Evolutionary conservation across 2,113 vertebrate genomes (phyloP).

Genomic region (Engraulis encrasicolus): DNA sequence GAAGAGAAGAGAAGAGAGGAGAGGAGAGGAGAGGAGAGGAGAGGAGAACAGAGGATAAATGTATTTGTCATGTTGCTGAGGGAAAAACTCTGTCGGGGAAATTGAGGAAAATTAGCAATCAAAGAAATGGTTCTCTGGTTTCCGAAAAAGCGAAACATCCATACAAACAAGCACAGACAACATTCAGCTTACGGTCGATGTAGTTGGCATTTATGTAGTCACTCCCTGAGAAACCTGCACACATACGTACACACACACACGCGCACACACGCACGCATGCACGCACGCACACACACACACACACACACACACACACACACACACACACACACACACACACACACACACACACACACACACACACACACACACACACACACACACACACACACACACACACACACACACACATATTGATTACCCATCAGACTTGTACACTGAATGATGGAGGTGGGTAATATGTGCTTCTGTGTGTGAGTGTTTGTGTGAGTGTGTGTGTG

Average conservation of each 20-base stretch:
- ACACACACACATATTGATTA: not conserved
- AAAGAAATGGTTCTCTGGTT: too few species aligned
- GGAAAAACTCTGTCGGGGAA: too few species aligned
- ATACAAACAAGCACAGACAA: too few species aligned
- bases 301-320: not conserved
- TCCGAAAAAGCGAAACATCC: not conserved
- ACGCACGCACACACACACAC: not conserved
- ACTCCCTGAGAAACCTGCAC: too few species aligned
- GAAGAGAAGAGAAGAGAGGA: not conserved
- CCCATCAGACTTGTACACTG: not conserved
- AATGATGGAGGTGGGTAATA: too few species aligned
- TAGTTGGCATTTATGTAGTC: too few species aligned
- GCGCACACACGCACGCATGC: not conserved
- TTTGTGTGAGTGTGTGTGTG: slow-evolving; percentile 35
- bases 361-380: not conserved
- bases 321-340: slow-evolving; percentile 39
- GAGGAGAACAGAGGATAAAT: too few species aligned
- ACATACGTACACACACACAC: not conserved
- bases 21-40: too few species aligned
- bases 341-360: slow-evolving; percentile 38
- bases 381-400: not conserved
- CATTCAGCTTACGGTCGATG: too few species aligned
- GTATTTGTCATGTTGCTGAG: too few species aligned
- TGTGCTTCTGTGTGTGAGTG: not conserved
- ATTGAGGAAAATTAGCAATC: too few species aligned